Conservation (phyloP, 2,888 invertebrate species). For the Noctua janthe region DNA sequence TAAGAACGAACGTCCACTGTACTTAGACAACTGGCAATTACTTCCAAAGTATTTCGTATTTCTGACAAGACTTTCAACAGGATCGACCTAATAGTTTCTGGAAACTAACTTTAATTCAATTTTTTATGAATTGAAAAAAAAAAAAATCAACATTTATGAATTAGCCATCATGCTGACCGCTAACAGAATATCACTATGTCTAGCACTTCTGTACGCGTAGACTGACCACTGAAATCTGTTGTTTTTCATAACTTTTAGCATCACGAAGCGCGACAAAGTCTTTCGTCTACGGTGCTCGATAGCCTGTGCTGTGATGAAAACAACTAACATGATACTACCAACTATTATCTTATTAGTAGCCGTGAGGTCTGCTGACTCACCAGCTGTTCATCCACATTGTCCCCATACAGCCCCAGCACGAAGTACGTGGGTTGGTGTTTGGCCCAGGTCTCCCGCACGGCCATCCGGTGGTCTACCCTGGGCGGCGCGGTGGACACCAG, state of each 20-base stretch:
- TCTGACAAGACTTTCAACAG: neutral
- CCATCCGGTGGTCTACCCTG: constrained; percentile 87
- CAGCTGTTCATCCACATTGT: constrained; percentile 72
- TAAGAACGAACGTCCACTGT: neutral
- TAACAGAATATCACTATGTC: no score
- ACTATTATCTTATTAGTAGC: neutral
- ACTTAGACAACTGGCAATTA: neutral
- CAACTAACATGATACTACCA: neutral
- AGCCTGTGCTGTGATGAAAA: neutral
- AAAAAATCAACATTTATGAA: no score
- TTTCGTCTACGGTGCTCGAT: neutral
- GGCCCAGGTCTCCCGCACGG: constrained; percentile 91
- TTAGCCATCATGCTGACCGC: neutral
- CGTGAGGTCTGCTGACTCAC: constrained; percentile 61
- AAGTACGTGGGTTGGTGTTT: constrained; percentile 88
- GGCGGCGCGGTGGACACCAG: constrained; percentile 90
- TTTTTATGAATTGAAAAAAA: no score
- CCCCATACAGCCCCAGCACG: constrained; percentile 87
- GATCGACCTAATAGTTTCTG: neutral
- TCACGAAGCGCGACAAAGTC: no score
- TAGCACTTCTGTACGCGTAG: no score
- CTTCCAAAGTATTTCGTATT: neutral
- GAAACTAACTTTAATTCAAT: neutral
- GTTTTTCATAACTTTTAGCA: no score
- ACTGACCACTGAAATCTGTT: no score